Conservation (phyloP, 2,888 invertebrate species). For the Lasioglossum morio region DNA sequence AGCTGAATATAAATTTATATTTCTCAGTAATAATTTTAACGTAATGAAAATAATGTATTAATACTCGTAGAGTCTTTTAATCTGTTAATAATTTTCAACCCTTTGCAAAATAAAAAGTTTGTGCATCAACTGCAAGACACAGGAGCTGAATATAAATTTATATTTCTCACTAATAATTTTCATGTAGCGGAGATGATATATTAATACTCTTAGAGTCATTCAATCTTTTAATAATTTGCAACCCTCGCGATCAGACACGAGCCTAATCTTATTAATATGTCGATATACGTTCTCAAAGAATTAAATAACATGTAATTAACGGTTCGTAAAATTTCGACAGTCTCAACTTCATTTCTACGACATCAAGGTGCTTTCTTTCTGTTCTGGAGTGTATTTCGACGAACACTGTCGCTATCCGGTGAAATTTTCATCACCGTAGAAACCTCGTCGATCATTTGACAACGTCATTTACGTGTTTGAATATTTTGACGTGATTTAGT, state of each 20-base stretch:
- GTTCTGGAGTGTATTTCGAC: not conserved
- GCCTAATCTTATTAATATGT: not conserved
- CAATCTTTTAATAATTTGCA: not conserved
- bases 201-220: too few relatives aligned
- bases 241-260: not conserved
- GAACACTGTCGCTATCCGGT: not conserved
- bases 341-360: not conserved
- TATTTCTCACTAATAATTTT: too few relatives aligned
- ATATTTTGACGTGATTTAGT: constrained; percentile 10
- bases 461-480: not conserved
- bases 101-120: too few relatives aligned
- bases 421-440: not conserved
- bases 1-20: too few relatives aligned
- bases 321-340: not conserved
- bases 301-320: not conserved
- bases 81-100: not conserved
- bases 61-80: too few relatives aligned
- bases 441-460: not conserved
- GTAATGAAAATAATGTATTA: too few relatives aligned
- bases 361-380: not conserved
- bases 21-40: too few relatives aligned
- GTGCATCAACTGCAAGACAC: too few relatives aligned
- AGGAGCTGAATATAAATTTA: too few relatives aligned
- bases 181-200: too few relatives aligned
- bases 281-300: not conserved